phyloP scores from a whole-genome alignment of 2,888 invertebrate species.

The Scaptodrosophila latifasciaeformis region DNA sequence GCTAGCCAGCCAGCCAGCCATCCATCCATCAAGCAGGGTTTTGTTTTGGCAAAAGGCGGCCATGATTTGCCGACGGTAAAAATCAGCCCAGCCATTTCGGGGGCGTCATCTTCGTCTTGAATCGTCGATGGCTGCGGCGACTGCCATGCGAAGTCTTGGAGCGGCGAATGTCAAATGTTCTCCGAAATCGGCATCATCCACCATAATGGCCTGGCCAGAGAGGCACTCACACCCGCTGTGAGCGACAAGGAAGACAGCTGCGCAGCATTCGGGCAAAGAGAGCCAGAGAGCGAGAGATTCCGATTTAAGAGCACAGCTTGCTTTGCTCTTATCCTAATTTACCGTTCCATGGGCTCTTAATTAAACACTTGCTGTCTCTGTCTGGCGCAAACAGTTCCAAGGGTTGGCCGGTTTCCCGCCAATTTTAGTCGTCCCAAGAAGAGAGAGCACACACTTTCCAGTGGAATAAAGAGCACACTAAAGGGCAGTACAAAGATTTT shows the following conservation, averaged over 20 bases:
- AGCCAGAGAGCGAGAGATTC: not conserved
- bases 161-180: slow-evolving; percentile 51
- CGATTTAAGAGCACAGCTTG: not conserved
- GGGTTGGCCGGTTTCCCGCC: slow-evolving; percentile 58
- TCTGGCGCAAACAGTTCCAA: slow-evolving; percentile 33
- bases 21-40: too few relatives aligned
- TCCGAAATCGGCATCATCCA: slow-evolving; percentile 45
- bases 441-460: slow-evolving; percentile 20
- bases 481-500: slow-evolving; percentile 18
- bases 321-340: slow-evolving; percentile 43
- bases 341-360: slow-evolving; percentile 44
- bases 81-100: slow-evolving; percentile 52
- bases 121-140: slow-evolving; percentile 1
- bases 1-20: too few relatives aligned
- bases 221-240: slow-evolving; percentile 23
- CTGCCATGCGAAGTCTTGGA: slow-evolving; percentile 45
- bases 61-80: slow-evolving; percentile 60
- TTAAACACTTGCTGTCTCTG: slow-evolving; percentile 27
- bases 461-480: not conserved
- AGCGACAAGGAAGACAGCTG: slow-evolving; percentile 30
- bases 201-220: slow-evolving; percentile 26
- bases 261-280: slow-evolving; percentile 4
- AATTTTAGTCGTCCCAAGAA: slow-evolving; percentile 28
- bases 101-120: slow-evolving; percentile 35
- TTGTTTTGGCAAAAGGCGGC: too few relatives aligned